Evolutionary conservation across 2,797 vertebrate species (phyloP).

Genomic region (Periophthalmus magnuspinnatus): DNA sequence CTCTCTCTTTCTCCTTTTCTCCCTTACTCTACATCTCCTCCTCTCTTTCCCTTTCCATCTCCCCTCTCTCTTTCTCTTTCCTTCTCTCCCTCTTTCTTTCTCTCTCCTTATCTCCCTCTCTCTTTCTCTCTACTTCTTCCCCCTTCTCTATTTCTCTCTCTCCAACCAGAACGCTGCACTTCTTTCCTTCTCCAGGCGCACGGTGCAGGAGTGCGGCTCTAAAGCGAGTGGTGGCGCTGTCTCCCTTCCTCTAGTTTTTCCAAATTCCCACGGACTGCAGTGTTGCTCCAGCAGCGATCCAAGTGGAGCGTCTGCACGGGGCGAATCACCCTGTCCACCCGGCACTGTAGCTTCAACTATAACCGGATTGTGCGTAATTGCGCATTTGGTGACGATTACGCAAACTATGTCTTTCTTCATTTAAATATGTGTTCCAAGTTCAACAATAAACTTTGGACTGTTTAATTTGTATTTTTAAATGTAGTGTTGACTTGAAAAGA

Average conservation of each 20-base stretch:
- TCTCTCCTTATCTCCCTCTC: too few relatives aligned
- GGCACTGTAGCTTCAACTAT: neutral
- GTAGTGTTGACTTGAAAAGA: slow-evolving; percentile 30
- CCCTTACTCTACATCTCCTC: too few relatives aligned
- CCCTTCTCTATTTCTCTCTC: neutral
- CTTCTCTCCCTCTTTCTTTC: too few relatives aligned
- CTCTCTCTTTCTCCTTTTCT: too few relatives aligned
- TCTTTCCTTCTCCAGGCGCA: slow-evolving; percentile 14
- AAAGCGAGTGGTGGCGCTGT: slow-evolving; percentile 80
- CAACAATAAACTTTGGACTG: slow-evolving; percentile 44
- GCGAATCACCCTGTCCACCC: slow-evolving; percentile 46
- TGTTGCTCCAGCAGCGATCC: slow-evolving; percentile 44
- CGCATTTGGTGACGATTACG: slow-evolving; percentile 24
- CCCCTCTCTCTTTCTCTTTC: too few relatives aligned
- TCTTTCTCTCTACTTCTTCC: too few relatives aligned
- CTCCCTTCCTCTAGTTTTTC: slow-evolving; percentile 70
- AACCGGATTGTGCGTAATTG: slow-evolving; percentile 26
- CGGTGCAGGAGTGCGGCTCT: slow-evolving; percentile 34
- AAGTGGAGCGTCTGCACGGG: slow-evolving; percentile 42
- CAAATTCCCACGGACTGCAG: slow-evolving; percentile 58
- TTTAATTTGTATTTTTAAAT: neutral
- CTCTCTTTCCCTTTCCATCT: slow-evolving; percentile 15
- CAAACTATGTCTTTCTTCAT: neutral
- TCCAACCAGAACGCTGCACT: neutral
- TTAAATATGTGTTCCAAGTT: slow-evolving; percentile 11